These are phyloP conservation scores for Ernsta delagoae DNA, from an alignment of 2,888 invertebrate species.

Conservation along the genomic window DNA sequence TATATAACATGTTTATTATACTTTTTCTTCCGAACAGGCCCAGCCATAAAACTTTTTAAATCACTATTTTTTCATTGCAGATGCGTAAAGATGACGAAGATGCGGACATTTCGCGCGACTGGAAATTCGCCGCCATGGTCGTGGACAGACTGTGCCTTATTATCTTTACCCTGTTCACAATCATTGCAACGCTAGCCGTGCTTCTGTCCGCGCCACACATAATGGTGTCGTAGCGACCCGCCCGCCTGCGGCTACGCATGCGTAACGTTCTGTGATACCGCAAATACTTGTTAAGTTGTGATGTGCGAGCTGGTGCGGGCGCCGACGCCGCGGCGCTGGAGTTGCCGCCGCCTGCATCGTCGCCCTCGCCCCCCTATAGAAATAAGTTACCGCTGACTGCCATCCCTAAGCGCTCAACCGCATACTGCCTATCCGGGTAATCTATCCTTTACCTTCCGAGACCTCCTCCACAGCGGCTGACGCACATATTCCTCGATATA, in stretches of 20 bases:
- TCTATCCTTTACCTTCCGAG: conserved; percentile 58
- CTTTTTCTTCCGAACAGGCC: not conserved
- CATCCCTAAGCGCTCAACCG: conserved; percentile 72
- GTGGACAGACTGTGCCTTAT: conserved; percentile 99
- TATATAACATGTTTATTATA: conserved; percentile 63
- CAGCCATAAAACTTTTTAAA: not conserved
- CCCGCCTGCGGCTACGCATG: conserved; percentile 81
- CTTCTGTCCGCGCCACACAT: conserved; percentile 98
- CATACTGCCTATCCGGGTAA: conserved; percentile 72
- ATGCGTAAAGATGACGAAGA: conserved; percentile 98
- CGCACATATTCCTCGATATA: conserved; percentile 54
- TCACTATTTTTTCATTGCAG: conserved; percentile 73
- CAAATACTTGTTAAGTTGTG: conserved; percentile 88
- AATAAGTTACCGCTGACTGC: conserved; percentile 79
- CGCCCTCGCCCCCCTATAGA: conserved; percentile 79
- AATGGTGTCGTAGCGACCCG: conserved; percentile 93
- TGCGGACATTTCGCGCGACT: conserved; percentile 97
- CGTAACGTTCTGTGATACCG: conserved; percentile 88
- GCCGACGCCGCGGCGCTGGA: conserved; percentile 73
- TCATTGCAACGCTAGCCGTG: conserved; percentile 98
- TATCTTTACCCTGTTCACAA: conserved; percentile 99
- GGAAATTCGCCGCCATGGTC: conserved; percentile 99
- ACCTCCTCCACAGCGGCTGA: conserved; percentile 58
- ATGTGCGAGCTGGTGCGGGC: conserved; percentile 80
- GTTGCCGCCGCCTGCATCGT: conserved; percentile 76